Conservation (phyloP, 2,888 invertebrate genomes). For the Tyria jacobaeae region DNA sequence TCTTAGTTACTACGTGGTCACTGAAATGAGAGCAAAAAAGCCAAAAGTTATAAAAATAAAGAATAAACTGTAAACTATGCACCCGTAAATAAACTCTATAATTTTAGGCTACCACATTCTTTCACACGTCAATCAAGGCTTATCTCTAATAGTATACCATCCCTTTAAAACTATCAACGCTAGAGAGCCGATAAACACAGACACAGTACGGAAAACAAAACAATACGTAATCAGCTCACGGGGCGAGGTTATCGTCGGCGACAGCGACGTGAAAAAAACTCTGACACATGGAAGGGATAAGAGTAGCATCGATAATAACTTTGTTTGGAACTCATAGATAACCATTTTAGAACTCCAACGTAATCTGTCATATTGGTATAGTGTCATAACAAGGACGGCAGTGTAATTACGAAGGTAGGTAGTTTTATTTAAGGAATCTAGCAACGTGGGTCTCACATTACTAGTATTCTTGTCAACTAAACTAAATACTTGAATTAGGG, state of each 20-base stretch:
- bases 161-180: constrained; percentile 60
- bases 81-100: constrained; percentile 1
- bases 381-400: background rate
- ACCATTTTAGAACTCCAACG: background rate
- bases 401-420: background rate
- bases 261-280: constrained; percentile 42
- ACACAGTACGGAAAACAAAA: constrained; percentile 52
- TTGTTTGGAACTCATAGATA: constrained; percentile 14
- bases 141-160: constrained; percentile 59
- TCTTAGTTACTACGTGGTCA: too few species aligned
- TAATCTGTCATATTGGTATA: background rate
- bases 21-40: too few species aligned
- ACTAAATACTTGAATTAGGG: too few species aligned
- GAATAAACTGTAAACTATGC: background rate
- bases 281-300: constrained; percentile 41
- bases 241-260: constrained; percentile 56
- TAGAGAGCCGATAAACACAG: constrained; percentile 51
- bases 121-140: constrained; percentile 54
- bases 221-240: constrained; percentile 62
- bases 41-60: background rate
- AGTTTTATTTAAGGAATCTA: too few species aligned
- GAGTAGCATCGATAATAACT: constrained; percentile 19
- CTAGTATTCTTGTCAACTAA: too few species aligned
- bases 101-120: constrained; percentile 30
- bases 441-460: too few species aligned